These are phyloP conservation scores for Botrylloides violaceus DNA, from an alignment of 23 tunicate genomes.

Conservation along the genomic window DNA sequence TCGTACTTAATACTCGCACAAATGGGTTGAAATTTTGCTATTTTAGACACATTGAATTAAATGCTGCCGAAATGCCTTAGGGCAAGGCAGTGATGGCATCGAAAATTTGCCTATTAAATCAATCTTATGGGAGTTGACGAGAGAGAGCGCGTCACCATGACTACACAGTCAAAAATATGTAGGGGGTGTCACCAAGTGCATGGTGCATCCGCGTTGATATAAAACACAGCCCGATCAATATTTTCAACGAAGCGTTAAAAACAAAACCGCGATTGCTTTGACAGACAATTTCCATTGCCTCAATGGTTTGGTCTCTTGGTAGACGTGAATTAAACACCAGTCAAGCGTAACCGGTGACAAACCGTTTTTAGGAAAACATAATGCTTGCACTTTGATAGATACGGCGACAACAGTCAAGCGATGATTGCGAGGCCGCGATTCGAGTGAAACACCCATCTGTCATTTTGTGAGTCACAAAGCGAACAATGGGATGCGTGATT, in stretches of 20 bases:
- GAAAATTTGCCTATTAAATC: neutral
- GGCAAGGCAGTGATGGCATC: constrained; percentile 5
- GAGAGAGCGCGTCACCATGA: neutral
- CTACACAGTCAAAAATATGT: neutral
- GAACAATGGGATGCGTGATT: neutral
- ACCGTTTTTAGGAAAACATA: too few relatives aligned
- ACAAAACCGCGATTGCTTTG: neutral
- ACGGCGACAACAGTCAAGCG: neutral
- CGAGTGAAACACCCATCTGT: neutral
- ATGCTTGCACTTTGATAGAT: neutral
- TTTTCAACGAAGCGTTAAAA: neutral
- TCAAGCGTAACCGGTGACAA: too few relatives aligned
- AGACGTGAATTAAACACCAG: too few relatives aligned
- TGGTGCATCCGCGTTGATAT: neutral
- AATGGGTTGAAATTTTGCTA: neutral
- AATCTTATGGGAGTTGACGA: neutral
- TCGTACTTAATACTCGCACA: neutral
- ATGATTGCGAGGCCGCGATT: neutral
- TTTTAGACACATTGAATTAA: neutral
- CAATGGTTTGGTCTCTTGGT: neutral
- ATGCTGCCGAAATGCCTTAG: neutral
- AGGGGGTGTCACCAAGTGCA: neutral
- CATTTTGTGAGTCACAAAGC: neutral
- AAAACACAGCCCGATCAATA: neutral
- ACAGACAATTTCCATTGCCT: neutral